phyloP scores from a whole-genome alignment of 2,888 invertebrate genomes.

The Brachycybe producta region DNA sequence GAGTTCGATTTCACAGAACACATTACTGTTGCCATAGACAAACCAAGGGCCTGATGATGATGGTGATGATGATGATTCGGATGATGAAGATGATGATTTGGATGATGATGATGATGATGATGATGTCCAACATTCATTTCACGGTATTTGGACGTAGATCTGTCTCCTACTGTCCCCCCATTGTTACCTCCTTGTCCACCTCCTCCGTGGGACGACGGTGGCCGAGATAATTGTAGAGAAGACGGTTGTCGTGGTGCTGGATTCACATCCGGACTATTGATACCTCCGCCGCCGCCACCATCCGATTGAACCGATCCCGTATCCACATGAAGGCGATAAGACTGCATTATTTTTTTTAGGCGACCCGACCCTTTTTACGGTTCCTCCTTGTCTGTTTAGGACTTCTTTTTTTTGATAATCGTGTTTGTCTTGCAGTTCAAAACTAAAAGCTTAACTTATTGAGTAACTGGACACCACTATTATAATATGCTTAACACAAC shows the following conservation, averaged over 20 bases:
- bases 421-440: too few relatives aligned
- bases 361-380: too few relatives aligned
- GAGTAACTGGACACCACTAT: too few relatives aligned
- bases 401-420: too few relatives aligned
- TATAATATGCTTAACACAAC: too few relatives aligned
- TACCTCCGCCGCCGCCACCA: neutral
- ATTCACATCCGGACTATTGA: neutral
- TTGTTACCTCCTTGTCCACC: too few relatives aligned
- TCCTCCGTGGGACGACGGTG: slow-evolving; percentile 1
- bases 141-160: slow-evolving; percentile 12
- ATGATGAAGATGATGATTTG: neutral
- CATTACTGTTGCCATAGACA: slow-evolving; percentile 1
- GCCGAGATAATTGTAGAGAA: neutral
- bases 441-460: too few relatives aligned
- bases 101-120: neutral
- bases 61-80: neutral
- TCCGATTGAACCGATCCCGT: slow-evolving; percentile 9
- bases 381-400: too few relatives aligned
- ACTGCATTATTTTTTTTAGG: neutral
- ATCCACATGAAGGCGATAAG: slow-evolving; percentile 11
- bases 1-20: neutral
- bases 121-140: neutral
- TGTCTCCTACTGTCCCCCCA: too few relatives aligned
- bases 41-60: slow-evolving; percentile 1
- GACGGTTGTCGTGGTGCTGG: neutral